Evolutionary conservation across 2,113 vertebrate genomes (phyloP).

Genomic region (Lepidothrix coronata): DNA sequence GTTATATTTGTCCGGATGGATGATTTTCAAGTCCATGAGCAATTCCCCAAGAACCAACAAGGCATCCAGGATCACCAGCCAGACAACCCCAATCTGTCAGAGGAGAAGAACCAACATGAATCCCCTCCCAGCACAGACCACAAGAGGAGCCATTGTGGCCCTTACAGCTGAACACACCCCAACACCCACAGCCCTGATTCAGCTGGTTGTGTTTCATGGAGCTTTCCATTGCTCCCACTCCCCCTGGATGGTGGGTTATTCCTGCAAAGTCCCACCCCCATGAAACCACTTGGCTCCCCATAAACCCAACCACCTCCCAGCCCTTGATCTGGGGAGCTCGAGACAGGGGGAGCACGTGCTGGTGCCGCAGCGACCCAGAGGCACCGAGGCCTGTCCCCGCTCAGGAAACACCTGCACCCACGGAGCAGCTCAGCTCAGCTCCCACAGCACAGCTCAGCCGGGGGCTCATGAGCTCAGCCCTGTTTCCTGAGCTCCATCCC

Average conservation of each 20-base stretch:
- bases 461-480: rapidly evolving
- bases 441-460: background rate
- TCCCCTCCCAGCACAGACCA: background rate
- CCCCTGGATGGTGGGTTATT: rapidly evolving
- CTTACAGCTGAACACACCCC: background rate
- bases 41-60: slow-evolving; percentile 88
- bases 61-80: slow-evolving; percentile 90
- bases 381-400: background rate
- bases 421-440: background rate
- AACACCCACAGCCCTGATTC: rapidly evolving
- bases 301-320: background rate
- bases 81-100: slow-evolving; percentile 84
- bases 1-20: slow-evolving; percentile 72
- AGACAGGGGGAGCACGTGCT: background rate
- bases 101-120: background rate
- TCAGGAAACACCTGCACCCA: background rate
- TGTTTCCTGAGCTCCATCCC: background rate
- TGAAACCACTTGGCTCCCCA: background rate
- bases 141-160: background rate
- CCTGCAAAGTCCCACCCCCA: background rate
- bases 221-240: background rate
- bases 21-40: slow-evolving; percentile 88
- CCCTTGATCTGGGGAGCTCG: background rate
- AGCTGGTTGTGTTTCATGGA: rapidly evolving
- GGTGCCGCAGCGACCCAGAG: background rate